Base-by-base conservation (phyloP, 1,140 invertebrate genomes). In the Trialeurodes vaporariorum region DNA sequence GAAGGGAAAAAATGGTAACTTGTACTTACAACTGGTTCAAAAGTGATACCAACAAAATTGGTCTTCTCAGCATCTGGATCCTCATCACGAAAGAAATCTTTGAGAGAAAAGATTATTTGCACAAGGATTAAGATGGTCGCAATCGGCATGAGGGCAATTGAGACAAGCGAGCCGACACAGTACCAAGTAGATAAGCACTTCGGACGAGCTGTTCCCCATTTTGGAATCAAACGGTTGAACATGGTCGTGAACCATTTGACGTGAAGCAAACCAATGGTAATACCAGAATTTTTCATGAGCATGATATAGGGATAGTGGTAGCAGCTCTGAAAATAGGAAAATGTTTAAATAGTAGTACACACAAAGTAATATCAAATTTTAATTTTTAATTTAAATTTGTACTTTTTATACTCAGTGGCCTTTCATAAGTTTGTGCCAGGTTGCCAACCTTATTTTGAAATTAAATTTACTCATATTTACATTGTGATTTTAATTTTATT, bases 301-400 rank as follows among this genome's bases (percentile, higher is more conserved):
- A 85, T 84, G 64, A 89, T 79, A 73, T 92, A 92, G 0, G 89
- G 88, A 74, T 87, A 87, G 75, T 90, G 87, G 76, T 87, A 86
- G 77, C 89, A 92, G 73, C 86, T 87, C 89, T 91, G 79, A 72
- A 87, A 84, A 70, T 75, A 65, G 65, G 68, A 60, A 64, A 69
- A n/a, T n/a, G n/a, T n/a, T n/a, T n/a, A n/a, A n/a, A n/a, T n/a
- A n/a, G n/a, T n/a, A n/a, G n/a, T n/a, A n/a, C n/a, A n/a, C n/a
- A n/a, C n/a, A n/a, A n/a, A n/a, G n/a, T n/a, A n/a, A n/a, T n/a
- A n/a, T n/a, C n/a, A 49, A 49, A 49, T 9, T 49, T 49, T 5
- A 49, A 9, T 49, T 49, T 49, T 49, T 49, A 49, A 49, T 49
- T 49, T 9, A 9, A 49, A 5, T 17, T 49, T 17, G 17, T 49